Conservation (phyloP, 1,140 invertebrate species). For the Eumeta japonica region DNA sequence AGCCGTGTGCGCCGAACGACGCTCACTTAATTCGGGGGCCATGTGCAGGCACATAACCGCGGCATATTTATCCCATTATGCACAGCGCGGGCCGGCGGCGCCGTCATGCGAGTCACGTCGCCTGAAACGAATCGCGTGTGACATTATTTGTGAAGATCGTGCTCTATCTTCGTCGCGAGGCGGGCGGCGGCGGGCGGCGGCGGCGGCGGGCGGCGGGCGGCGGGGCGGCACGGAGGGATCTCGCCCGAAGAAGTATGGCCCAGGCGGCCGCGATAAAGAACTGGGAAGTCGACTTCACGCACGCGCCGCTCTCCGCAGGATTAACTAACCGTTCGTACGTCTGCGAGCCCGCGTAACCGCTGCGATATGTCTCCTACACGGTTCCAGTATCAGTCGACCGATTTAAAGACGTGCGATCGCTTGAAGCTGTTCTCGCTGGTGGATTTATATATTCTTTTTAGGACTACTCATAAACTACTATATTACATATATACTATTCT, state of each 20-base stretch:
- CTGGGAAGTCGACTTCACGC: slow-evolving; percentile 45
- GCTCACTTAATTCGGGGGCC: slow-evolving; percentile 51
- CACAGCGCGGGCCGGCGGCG: slow-evolving; percentile 38
- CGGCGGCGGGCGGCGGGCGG: too few species aligned
- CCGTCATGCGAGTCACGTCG: slow-evolving; percentile 53
- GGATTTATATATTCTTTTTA: too few species aligned
- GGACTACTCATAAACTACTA: too few species aligned
- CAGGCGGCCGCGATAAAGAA: slow-evolving; percentile 54
- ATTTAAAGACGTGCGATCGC: too few species aligned
- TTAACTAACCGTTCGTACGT: slow-evolving; percentile 41
- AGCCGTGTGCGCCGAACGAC: slow-evolving; percentile 41
- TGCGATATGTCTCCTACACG: too few species aligned
- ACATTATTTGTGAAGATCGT: slow-evolving; percentile 58
- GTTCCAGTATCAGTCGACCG: too few species aligned
- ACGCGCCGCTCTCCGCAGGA: slow-evolving; percentile 38
- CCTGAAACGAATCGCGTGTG: slow-evolving; percentile 56
- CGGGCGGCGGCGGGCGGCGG: too few species aligned
- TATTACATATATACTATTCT: too few species aligned
- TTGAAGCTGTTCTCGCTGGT: too few species aligned
- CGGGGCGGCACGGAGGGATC: too few species aligned
- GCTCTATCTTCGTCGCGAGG: slow-evolving; percentile 58
- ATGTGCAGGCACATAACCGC: slow-evolving; percentile 51
- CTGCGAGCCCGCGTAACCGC: too few species aligned
- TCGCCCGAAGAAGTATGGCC: slow-evolving; percentile 56
- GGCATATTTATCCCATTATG: slow-evolving; percentile 57